A percentile compares a stretch with the other conserved stretches of the same genome.
These are phyloP conservation scores for Pollenia griseotomentosa DNA, from an alignment of 2,888 invertebrate species.

Conservation along the genomic window DNA sequence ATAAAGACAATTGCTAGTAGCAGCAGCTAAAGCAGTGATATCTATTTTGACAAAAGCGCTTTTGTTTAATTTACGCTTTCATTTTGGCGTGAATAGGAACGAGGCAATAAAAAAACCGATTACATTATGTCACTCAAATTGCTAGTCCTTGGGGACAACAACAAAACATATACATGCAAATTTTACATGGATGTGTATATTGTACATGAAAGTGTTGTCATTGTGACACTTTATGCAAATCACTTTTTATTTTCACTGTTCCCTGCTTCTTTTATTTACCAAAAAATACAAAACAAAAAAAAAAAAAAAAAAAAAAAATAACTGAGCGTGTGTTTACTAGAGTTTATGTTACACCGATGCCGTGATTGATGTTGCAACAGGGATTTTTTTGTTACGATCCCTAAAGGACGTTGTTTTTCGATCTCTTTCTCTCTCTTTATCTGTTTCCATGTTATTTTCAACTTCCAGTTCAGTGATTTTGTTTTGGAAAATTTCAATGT, in stretches of 20 bases:
- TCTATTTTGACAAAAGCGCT: neutral
- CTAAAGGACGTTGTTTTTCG: slow-evolving; percentile 65
- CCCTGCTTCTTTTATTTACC: slow-evolving; percentile 40
- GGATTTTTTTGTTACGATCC: slow-evolving; percentile 60
- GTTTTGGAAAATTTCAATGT: slow-evolving; percentile 79
- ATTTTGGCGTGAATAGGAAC: slow-evolving; percentile 33
- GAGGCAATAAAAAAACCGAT: slow-evolving; percentile 56
- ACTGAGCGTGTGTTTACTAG: slow-evolving; percentile 1
- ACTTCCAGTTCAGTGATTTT: slow-evolving; percentile 79
- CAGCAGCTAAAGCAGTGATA: neutral
- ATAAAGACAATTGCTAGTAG: neutral
- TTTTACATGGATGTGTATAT: slow-evolving; percentile 8
- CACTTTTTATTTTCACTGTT: slow-evolving; percentile 67
- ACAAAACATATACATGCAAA: slow-evolving; percentile 20
- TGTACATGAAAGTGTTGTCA: slow-evolving; percentile 23
- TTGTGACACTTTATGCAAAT: slow-evolving; percentile 73
- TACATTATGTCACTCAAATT: slow-evolving; percentile 67
- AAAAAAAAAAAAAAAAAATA: neutral
- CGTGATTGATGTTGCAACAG: slow-evolving; percentile 69
- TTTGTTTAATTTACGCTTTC: slow-evolving; percentile 19
- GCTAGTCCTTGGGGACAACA: slow-evolving; percentile 50
- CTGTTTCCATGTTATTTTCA: slow-evolving; percentile 28
- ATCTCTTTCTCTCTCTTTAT: slow-evolving; percentile 8
- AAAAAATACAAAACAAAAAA: too few relatives aligned
- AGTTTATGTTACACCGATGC: slow-evolving; percentile 62